Base-by-base conservation (phyloP, 2,797 vertebrate species). In the Trematomus bernacchii region DNA sequence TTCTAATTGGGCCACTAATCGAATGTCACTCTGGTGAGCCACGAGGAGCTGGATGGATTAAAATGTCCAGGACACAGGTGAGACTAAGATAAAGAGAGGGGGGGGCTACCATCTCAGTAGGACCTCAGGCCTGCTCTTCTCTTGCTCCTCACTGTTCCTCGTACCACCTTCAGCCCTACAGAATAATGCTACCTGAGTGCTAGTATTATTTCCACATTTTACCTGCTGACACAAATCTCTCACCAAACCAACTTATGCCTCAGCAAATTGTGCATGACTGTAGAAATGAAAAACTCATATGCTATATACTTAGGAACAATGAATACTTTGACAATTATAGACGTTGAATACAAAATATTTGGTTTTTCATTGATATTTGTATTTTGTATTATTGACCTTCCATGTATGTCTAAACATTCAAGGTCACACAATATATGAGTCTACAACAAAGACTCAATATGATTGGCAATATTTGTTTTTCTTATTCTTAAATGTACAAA, bases 1-100 rank as follows among this genome's bases (percentile, higher is more conserved):
- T 85, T 93, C 92, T 96, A 96, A 96, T 96, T 97, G 91, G 91
- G 86, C 94, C 91, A 91, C 94, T 97, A 96, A 97, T 97, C 94
- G 94, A 97, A 96, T 95, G 94, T 95, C 95, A 95, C 82, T 90
- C 86, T 83, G 85, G 77, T 90, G 82, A 90, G 86, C 88, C 93
- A 92, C 89, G 81, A 90, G 82, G 88, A 93, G 89, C 91, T 90
- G 86, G 90, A 85, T 90, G 94, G 88, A 94, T 95, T 96, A 95
- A 94, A 93, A 85, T 87, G 89, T 87, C 82, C 57, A 6, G 63
- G 90, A 89, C 90, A 86, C 85, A 90, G 89, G 91, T 91, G 90
- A 89, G 84, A 80, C 66, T 60, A 80, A 84, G 90, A 92, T 93
- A 93, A 91, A 90, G 86, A 87, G 83, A 82, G 69, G 72, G 80